phyloP scores from a whole-genome alignment of 1,140 invertebrate genomes.

The Lordiphosa mommai region DNA sequence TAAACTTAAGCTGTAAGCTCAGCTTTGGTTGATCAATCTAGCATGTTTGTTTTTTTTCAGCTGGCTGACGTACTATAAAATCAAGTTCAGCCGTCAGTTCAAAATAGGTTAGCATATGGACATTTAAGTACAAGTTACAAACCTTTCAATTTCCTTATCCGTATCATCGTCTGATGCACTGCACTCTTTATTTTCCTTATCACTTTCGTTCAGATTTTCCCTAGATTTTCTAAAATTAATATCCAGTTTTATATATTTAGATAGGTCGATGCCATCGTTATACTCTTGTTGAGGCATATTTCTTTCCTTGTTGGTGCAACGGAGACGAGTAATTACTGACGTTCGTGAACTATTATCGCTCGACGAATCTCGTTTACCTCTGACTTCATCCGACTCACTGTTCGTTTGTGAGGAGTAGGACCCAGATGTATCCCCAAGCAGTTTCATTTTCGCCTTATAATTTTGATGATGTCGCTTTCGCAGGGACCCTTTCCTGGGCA shows the following conservation, averaged over 20 bases:
- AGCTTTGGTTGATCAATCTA: no score
- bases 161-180: conserved; percentile 31
- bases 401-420: conserved; percentile 16
- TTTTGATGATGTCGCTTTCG: conserved; percentile 25
- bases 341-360: neutral
- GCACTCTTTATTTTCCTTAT: conserved; percentile 11
- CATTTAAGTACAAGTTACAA: conserved; percentile 1
- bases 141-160: conserved; percentile 67
- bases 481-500: neutral
- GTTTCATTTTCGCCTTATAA: conserved; percentile 31
- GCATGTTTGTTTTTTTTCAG: no score
- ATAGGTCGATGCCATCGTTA: conserved; percentile 54
- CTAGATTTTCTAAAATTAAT: conserved; percentile 16
- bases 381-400: neutral
- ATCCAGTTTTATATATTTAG: conserved; percentile 55
- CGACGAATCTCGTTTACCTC: neutral
- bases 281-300: conserved; percentile 18
- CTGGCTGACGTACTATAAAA: no score
- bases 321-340: neutral
- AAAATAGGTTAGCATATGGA: neutral
- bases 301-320: neutral
- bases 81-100: no score
- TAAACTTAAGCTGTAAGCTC: neutral
- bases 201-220: conserved; percentile 1
- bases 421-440: conserved; percentile 29